These are phyloP conservation scores for Chinchilla lanigera DNA, from an alignment of 2,113 vertebrate genomes.

Conservation along the genomic window DNA sequence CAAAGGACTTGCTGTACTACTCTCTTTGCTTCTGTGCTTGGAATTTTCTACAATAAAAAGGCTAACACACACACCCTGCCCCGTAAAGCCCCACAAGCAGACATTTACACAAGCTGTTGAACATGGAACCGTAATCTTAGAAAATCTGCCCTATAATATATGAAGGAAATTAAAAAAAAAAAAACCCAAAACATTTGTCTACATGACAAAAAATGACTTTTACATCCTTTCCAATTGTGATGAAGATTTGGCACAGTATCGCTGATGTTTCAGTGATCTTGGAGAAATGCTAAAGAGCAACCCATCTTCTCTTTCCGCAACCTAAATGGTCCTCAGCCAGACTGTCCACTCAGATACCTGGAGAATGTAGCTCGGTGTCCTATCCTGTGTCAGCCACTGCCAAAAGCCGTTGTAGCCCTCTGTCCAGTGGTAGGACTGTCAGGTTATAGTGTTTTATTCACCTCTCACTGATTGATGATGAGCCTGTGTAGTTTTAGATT, in stretches of 20 bases:
- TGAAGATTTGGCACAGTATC: not conserved
- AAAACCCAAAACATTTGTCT: not conserved
- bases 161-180: not conserved
- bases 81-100: not conserved
- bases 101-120: not conserved
- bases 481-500: conserved; percentile 2
- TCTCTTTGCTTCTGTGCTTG: not conserved
- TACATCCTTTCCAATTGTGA: not conserved
- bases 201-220: conserved; percentile 10
- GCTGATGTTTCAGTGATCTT: not conserved
- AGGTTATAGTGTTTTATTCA: not conserved
- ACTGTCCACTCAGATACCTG: not conserved
- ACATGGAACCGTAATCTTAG: not conserved
- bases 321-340: not conserved
- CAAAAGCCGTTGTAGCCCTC: not conserved
- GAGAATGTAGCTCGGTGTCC: not conserved
- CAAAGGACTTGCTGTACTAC: not conserved
- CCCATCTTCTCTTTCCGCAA: not conserved
- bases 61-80: not conserved
- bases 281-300: not conserved
- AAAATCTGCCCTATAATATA: not conserved
- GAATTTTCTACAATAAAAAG: not conserved
- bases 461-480: not conserved
- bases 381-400: not conserved
- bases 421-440: not conserved